Base-by-base conservation (phyloP, 1,140 invertebrate species). In the Nasonia vitripennis region DNA sequence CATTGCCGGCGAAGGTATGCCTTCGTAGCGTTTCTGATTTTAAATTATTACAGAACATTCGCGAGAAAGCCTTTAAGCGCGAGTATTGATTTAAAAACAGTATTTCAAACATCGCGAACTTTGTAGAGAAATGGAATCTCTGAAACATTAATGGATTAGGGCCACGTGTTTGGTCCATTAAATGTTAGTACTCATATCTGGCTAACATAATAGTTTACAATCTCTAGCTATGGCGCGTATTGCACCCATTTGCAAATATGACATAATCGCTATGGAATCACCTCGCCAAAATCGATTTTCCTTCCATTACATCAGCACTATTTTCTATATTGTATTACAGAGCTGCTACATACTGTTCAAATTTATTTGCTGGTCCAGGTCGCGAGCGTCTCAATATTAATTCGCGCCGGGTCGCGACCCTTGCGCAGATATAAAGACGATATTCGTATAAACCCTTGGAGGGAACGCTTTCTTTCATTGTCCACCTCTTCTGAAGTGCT, bases 361-460 rank as follows among this genome's bases (percentile, higher is more conserved):
- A 82, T 82, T 82, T 82, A 82, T 62, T 82, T 41, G 9, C 31
- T 1, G 31, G 31, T n/a, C 20, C 48, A 9, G 34, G 2, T 20
- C 23, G 70, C 74, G 11, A 34, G 37, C n/a, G 55, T 14, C 10
- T 9, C 2, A 68, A 83, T 83, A 83, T 83, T 45, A 73, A 83
- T 83, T 78, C 31, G 81, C 31, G 71, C 14, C 20, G 27, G 51
- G 27, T 12, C 68, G 0, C 45, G 71, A 45, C n/a, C n/a, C 27
- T 45, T 27, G 27, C 71, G 12, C n/a, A 68, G 82, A 83, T 78
- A 83, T 45, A 45, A 70, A 70, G 74, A 78, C 23, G 73, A 83
- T 83, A 67, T 83, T 14, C 62, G 37, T 78, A 45, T 45, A 70
- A 83, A 70, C 74, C 34, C 14, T 78, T 70, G 3, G 37, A 77